phyloP scores from a whole-genome alignment of 1,140 invertebrate species.

The Thalassaphorura encarpata region DNA sequence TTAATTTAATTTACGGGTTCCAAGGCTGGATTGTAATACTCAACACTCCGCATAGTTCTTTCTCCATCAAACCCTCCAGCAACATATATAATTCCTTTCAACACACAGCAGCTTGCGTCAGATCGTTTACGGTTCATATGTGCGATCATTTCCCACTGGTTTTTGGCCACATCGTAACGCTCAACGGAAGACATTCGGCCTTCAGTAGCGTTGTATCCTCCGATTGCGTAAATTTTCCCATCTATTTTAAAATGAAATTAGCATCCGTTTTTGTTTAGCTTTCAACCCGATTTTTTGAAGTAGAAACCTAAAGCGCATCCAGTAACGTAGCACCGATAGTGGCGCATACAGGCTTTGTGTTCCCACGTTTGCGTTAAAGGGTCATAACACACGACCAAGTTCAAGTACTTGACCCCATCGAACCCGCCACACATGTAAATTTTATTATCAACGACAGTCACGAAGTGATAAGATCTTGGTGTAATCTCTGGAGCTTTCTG shows the following conservation, averaged over 20 bases:
- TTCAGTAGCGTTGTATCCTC: slow-evolving; percentile 45
- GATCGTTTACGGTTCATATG: slow-evolving; percentile 36
- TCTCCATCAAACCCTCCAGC: slow-evolving; percentile 54
- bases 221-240: slow-evolving; percentile 42
- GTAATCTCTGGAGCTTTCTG: slow-evolving; percentile 49
- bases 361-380: slow-evolving; percentile 51
- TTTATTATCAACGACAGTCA: slow-evolving; percentile 52
- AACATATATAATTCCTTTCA: slow-evolving; percentile 43
- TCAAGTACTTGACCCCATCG: slow-evolving; percentile 60
- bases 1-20: too few species aligned
- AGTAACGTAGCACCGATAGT: slow-evolving; percentile 60
- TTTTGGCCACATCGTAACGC: slow-evolving; percentile 36
- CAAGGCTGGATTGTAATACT: slow-evolving; percentile 55
- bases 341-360: slow-evolving; percentile 61
- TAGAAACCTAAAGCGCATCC: slow-evolving; percentile 56
- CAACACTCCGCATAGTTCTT: slow-evolving; percentile 51
- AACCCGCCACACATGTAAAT: slow-evolving; percentile 63
- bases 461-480: slow-evolving; percentile 62
- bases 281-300: neutral
- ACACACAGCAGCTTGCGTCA: slow-evolving; percentile 34
- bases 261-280: too few species aligned
- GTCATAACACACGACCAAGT: slow-evolving; percentile 55
- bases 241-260: too few species aligned
- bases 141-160: slow-evolving; percentile 42
- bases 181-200: slow-evolving; percentile 42